Evolutionary conservation across 2,113 vertebrate species (phyloP).

Genomic region (Leptosomus discolor): DNA sequence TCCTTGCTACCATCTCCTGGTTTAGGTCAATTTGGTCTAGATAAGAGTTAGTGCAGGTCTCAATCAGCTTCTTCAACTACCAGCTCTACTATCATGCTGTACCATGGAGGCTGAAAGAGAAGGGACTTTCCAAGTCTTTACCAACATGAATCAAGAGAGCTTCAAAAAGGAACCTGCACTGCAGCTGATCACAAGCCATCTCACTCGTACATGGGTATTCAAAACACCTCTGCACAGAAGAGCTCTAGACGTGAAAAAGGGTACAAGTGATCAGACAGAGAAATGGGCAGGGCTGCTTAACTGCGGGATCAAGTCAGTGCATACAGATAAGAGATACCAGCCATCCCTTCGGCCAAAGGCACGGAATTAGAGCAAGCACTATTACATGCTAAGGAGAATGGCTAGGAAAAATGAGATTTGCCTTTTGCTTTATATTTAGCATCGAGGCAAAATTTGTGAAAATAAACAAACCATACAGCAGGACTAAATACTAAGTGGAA

Average conservation of each 20-base stretch:
- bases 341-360: neutral
- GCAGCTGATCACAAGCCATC: neutral
- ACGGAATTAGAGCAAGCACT: neutral
- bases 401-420: neutral
- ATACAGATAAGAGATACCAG: neutral
- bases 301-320: neutral
- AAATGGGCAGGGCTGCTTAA: neutral
- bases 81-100: neutral
- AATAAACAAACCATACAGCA: neutral
- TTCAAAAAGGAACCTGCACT: neutral
- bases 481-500: neutral
- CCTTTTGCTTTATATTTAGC: neutral
- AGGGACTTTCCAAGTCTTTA: neutral
- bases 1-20: neutral
- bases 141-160: neutral
- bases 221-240: neutral
- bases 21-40: neutral
- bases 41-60: neutral
- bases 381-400: neutral
- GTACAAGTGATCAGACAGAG: neutral
- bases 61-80: neutral
- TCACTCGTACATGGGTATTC: neutral
- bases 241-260: neutral
- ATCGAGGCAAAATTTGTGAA: neutral
- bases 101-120: neutral